Evolutionary conservation across 2,888 invertebrate species (phyloP).

Genomic region (Cenopis cana): DNA sequence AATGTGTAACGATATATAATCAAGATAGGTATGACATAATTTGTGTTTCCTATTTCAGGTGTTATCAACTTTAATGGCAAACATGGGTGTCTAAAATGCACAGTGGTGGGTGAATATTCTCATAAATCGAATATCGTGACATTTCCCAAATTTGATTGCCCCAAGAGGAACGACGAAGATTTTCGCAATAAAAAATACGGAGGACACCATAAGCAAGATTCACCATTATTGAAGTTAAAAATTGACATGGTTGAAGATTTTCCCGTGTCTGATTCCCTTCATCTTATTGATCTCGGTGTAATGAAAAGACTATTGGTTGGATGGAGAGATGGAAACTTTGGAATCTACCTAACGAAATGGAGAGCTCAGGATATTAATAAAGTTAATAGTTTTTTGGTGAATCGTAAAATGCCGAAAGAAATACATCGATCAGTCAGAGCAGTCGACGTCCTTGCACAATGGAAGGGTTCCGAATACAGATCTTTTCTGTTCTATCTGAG

Average conservation of each 20-base stretch:
- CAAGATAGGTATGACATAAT: too few species aligned
- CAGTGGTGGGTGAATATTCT: constrained; percentile 47
- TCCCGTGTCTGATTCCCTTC: constrained; percentile 50
- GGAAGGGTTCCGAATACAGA: constrained; percentile 47
- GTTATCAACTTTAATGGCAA: constrained; percentile 44
- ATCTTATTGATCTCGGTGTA: constrained; percentile 50
- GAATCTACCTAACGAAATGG: constrained; percentile 47
- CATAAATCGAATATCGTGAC: constrained; percentile 45
- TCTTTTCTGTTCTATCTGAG: constrained; percentile 45
- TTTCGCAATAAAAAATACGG: constrained; percentile 49
- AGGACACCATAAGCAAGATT: constrained; percentile 49
- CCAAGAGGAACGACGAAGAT: constrained; percentile 46
- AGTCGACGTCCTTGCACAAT: constrained; percentile 43
- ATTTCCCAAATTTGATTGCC: constrained; percentile 29
- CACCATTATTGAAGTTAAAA: constrained; percentile 47
- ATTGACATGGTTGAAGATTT: constrained; percentile 50
- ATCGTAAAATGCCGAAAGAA: constrained; percentile 42
- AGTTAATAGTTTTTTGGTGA: constrained; percentile 36
- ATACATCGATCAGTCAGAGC: constrained; percentile 48
- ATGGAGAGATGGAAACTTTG: constrained; percentile 50
- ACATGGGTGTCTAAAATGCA: constrained; percentile 48
- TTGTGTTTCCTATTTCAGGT: too few species aligned
- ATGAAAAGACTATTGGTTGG: constrained; percentile 49
- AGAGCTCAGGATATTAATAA: constrained; percentile 40
- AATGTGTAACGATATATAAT: too few species aligned